Evolutionary conservation across 2,888 invertebrate genomes (phyloP).

Genomic region (Drosophila barbarae): DNA sequence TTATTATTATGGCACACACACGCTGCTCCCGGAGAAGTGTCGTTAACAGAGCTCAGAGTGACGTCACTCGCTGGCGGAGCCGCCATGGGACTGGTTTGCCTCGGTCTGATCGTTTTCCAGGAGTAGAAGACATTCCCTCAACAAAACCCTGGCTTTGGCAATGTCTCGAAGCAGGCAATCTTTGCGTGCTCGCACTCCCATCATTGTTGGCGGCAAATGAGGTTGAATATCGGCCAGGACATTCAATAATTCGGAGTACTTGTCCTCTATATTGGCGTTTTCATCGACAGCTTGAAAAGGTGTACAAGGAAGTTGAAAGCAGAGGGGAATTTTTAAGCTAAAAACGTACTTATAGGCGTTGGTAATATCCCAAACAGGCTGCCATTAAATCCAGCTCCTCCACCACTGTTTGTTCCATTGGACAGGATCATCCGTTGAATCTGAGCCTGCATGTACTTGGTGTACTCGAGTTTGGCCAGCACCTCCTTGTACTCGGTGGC

Average conservation of each 20-base stretch:
- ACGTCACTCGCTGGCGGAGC: constrained; percentile 35
- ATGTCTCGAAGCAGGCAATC: constrained; percentile 61
- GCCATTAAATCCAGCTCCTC: constrained; percentile 3
- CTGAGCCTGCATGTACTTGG: constrained; percentile 58
- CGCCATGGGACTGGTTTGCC: background rate
- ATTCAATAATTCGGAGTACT: constrained; percentile 40
- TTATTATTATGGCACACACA: constrained; percentile 40
- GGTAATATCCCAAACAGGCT: constrained; percentile 4
- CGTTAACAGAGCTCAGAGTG: constrained; percentile 33
- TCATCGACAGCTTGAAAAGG: constrained; percentile 33
- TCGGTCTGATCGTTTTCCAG: constrained; percentile 39
- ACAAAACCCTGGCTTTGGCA: constrained; percentile 54
- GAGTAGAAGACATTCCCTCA: constrained; percentile 51
- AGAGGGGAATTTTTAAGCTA: background rate
- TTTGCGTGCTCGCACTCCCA: constrained; percentile 58
- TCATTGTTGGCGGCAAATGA: constrained; percentile 43
- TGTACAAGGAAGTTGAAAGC: background rate
- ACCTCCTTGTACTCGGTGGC: constrained; percentile 57
- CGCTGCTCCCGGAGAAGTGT: constrained; percentile 12
- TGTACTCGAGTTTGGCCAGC: constrained; percentile 62
- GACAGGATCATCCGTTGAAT: constrained; percentile 48
- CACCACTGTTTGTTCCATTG: constrained; percentile 1
- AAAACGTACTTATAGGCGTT: constrained; percentile 10
- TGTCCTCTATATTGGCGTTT: constrained; percentile 41
- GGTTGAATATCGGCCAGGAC: constrained; percentile 46